These are phyloP conservation scores for Lasiurus cinereus DNA, from an alignment of 2,113 vertebrate genomes.

Conservation along the genomic window DNA sequence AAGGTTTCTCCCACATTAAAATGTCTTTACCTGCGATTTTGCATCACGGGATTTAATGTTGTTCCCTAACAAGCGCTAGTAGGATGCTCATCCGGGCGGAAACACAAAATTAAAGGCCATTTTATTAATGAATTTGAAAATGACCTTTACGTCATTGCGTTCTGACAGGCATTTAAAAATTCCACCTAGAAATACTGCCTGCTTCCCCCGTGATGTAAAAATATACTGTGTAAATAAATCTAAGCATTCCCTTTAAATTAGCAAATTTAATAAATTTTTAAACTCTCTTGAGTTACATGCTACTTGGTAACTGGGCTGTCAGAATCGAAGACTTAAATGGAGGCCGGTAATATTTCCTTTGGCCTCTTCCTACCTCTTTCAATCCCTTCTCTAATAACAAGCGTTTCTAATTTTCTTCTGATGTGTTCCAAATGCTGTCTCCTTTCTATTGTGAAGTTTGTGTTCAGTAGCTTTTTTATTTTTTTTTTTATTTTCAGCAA, in stretches of 20 bases:
- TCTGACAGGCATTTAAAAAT: background rate
- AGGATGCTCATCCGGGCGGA: background rate
- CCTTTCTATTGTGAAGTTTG: constrained; percentile 41
- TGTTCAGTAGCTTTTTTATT: background rate
- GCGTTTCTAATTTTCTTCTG: background rate
- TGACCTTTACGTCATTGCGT: constrained; percentile 26
- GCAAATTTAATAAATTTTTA: background rate
- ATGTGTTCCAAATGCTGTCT: background rate
- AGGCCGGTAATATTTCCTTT: background rate
- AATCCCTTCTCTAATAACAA: background rate
- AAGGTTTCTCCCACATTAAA: constrained; percentile 36
- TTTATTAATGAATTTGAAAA: constrained; percentile 29
- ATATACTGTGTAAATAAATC: background rate
- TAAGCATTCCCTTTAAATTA: background rate
- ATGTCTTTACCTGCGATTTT: background rate
- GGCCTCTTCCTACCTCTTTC: background rate
- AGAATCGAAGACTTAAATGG: background rate
- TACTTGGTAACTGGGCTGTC: background rate
- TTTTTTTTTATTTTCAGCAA: background rate
- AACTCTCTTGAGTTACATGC: background rate
- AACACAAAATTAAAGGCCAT: background rate
- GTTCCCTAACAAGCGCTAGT: background rate
- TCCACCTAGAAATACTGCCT: background rate
- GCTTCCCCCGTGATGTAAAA: background rate
- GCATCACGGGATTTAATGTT: background rate